Conservation (phyloP, 2,113 vertebrate species). For the Eulemur rufifrons region DNA sequence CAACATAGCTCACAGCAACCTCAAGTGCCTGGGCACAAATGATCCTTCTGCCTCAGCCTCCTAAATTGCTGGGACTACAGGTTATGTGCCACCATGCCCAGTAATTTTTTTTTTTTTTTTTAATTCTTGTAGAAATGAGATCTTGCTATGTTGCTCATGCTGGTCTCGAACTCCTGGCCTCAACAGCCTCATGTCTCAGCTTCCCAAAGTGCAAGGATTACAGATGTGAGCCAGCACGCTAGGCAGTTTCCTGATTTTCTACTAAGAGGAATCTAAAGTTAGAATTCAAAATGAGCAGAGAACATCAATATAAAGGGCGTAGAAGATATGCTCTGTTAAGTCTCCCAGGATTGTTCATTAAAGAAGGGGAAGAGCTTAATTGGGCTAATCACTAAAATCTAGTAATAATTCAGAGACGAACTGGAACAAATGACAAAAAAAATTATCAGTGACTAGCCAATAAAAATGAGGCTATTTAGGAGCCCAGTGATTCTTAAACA, state of each 20-base stretch:
- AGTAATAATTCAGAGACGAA: neutral
- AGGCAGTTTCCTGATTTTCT: neutral
- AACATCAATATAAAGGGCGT: neutral
- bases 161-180: too few relatives aligned
- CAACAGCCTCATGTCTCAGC: too few relatives aligned
- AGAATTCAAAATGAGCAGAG: neutral
- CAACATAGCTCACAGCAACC: too few relatives aligned
- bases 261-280: neutral
- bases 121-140: too few relatives aligned
- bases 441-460: neutral
- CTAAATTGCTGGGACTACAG: too few relatives aligned
- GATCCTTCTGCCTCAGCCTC: too few relatives aligned
- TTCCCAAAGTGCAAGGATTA: too few relatives aligned
- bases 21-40: too few relatives aligned
- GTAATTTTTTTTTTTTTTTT: too few relatives aligned
- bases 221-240: too few relatives aligned
- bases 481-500: neutral
- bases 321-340: neutral
- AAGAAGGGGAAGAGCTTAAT: neutral
- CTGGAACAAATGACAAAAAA: neutral
- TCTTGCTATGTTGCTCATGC: too few relatives aligned
- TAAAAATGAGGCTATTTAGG: neutral
- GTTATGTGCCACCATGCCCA: too few relatives aligned
- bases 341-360: neutral
- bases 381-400: slow-evolving; percentile 16